Conservation (phyloP, 2,797 vertebrate genomes). For the Sitta carolinensis region DNA sequence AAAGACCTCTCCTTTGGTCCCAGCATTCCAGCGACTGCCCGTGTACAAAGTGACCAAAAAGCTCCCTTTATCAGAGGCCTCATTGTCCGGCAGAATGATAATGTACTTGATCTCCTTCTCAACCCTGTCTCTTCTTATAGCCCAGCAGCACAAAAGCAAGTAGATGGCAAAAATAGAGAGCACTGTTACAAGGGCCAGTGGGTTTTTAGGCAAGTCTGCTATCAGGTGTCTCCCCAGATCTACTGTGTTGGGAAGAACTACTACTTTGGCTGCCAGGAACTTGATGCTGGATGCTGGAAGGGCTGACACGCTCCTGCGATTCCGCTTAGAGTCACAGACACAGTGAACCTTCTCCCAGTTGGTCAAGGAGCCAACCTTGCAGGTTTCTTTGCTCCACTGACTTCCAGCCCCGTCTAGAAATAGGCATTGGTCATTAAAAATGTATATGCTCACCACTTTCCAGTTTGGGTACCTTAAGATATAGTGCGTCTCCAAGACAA, state of each 20-base stretch:
- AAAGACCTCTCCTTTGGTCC: slow-evolving; percentile 69
- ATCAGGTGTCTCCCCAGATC: slow-evolving; percentile 41
- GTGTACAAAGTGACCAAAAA: slow-evolving; percentile 76
- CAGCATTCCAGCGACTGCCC: slow-evolving; percentile 67
- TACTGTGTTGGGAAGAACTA: slow-evolving; percentile 57
- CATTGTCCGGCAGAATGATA: slow-evolving; percentile 69
- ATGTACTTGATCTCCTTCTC: slow-evolving; percentile 50
- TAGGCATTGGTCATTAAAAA: slow-evolving; percentile 71
- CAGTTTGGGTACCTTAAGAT: not conserved
- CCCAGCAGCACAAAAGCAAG: slow-evolving; percentile 59
- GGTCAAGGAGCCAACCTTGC: slow-evolving; percentile 58
- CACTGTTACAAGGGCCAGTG: slow-evolving; percentile 55
- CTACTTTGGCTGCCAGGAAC: slow-evolving; percentile 68
- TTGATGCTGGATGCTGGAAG: not conserved
- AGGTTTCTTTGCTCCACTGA: slow-evolving; percentile 50
- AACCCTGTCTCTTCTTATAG: slow-evolving; percentile 54
- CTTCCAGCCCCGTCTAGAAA: slow-evolving; percentile 43
- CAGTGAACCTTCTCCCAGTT: slow-evolving; percentile 69
- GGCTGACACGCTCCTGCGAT: accelerated
- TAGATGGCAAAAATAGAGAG: slow-evolving; percentile 43
- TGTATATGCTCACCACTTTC: slow-evolving; percentile 25
- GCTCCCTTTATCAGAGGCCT: slow-evolving; percentile 64
- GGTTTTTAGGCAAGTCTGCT: slow-evolving; percentile 43
- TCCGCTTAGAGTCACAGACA: slow-evolving; percentile 14
- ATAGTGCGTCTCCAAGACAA: slow-evolving; percentile 41